Evolutionary conservation across 2,888 invertebrate species (phyloP).

Genomic region (Escarpia spicata): DNA sequence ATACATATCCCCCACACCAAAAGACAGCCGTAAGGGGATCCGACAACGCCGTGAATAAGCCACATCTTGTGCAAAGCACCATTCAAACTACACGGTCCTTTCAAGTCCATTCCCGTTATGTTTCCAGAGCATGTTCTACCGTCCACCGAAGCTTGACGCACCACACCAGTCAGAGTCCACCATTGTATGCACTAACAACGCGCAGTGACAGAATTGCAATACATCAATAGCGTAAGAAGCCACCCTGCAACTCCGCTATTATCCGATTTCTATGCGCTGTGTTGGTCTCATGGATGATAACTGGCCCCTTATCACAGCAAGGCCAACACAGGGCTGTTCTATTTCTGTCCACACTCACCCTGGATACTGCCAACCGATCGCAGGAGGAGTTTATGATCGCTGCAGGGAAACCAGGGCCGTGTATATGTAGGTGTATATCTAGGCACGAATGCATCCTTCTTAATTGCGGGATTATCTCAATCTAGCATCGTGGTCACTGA

Average conservation of each 20-base stretch:
- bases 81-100: background rate
- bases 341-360: background rate
- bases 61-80: background rate
- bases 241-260: background rate
- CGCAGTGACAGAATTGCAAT: background rate
- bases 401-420: background rate
- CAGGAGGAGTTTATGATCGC: background rate
- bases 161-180: background rate
- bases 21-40: background rate
- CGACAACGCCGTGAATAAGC: background rate
- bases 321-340: background rate
- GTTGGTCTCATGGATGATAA: background rate
- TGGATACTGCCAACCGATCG: background rate
- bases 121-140: background rate
- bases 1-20: background rate
- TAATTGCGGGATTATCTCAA: background rate
- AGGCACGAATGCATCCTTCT: background rate
- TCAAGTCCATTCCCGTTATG: background rate
- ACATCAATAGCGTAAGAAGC: background rate
- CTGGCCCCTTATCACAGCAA: background rate
- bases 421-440: background rate
- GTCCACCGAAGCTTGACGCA: background rate
- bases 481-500: background rate
- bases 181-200: background rate
- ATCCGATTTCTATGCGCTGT: background rate